phyloP scores from a whole-genome alignment of 2,888 invertebrate genomes.

The Eupithecia dodoneata region DNA sequence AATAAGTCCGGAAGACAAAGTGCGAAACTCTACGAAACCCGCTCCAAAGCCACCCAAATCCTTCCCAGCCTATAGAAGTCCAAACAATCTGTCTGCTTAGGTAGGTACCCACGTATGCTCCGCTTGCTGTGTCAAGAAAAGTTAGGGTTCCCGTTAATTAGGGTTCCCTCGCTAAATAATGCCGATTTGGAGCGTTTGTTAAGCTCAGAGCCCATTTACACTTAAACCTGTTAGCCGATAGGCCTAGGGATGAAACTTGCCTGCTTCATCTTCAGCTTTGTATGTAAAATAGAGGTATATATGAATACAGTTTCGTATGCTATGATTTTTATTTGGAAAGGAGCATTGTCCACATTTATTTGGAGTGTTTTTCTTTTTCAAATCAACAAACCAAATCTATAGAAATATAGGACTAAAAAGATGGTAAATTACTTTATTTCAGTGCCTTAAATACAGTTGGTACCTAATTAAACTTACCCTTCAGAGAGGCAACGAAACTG shows the following conservation, averaged over 20 bases:
- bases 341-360: not conserved
- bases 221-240: slow-evolving; percentile 1
- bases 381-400: too few species aligned
- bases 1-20: slow-evolving; percentile 44
- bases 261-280: not conserved
- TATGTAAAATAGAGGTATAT: too few species aligned
- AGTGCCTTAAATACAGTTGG: not conserved
- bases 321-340: not conserved
- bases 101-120: slow-evolving; percentile 58
- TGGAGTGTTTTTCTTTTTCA: not conserved
- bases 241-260: not conserved
- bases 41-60: slow-evolving; percentile 59
- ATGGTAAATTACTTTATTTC: not conserved
- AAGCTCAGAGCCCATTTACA: slow-evolving; percentile 52
- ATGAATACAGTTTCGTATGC: not conserved
- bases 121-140: slow-evolving; percentile 70
- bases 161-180: slow-evolving; percentile 69
- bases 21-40: slow-evolving; percentile 53
- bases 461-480: not conserved
- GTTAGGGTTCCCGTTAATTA: slow-evolving; percentile 75
- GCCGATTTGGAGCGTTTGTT: slow-evolving; percentile 73
- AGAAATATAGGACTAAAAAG: not conserved
- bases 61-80: slow-evolving; percentile 63
- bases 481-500: not conserved
- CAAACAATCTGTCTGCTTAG: slow-evolving; percentile 63